These are phyloP conservation scores for Allolobophora icterica DNA, from an alignment of 2,888 invertebrate species.

Conservation along the genomic window DNA sequence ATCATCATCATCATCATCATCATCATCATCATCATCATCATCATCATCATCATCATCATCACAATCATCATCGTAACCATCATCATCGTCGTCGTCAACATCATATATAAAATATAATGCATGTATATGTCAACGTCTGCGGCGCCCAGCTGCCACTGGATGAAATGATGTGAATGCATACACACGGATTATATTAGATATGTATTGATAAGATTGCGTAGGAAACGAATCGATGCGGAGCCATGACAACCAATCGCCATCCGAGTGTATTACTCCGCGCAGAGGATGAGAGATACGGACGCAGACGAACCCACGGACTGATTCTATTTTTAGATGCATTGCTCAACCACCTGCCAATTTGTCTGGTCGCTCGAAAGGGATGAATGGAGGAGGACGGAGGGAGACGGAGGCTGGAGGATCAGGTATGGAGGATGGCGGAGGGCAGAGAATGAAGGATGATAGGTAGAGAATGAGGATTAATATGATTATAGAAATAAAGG, in stretches of 20 bases:
- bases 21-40: too few species aligned
- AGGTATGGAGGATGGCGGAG: neutral
- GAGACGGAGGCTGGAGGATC: neutral
- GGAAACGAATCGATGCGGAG: neutral
- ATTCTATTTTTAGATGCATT: conserved; percentile 8
- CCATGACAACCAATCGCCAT: conserved; percentile 17
- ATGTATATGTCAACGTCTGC: too few species aligned
- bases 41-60: too few species aligned
- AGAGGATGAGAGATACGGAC: neutral
- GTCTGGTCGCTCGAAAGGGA: neutral
- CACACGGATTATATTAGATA: neutral
- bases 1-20: too few species aligned
- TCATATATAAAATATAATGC: too few species aligned
- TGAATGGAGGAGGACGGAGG: neutral
- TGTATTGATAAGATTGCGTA: neutral
- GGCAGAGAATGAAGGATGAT: neutral
- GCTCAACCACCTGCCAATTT: conserved; percentile 3
- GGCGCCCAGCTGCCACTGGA: neutral
- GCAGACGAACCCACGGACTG: neutral
- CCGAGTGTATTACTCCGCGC: conserved; percentile 17
- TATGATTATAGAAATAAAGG: too few species aligned
- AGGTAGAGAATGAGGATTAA: neutral
- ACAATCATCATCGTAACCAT: too few species aligned
- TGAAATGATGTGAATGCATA: neutral
- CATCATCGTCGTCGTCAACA: too few species aligned